A percentile compares a stretch with the other conserved stretches of the same genome.
phyloP scores from a whole-genome alignment of 1,140 invertebrate species.

The Drosophila trapezifrons region DNA sequence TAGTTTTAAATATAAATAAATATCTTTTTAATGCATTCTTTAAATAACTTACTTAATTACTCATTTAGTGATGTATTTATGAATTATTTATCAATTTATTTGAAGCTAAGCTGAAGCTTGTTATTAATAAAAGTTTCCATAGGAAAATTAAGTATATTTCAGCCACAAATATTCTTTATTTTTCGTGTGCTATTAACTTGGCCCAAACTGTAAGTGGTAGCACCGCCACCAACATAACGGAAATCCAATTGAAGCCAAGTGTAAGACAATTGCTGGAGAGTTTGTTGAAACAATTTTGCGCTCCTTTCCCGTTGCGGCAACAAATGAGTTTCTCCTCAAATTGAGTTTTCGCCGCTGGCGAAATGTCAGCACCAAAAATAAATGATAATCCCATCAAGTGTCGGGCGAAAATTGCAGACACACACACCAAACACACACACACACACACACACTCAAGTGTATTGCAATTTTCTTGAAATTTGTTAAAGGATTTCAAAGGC shows the following conservation, averaged over 20 bases:
- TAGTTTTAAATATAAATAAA: too few relatives aligned
- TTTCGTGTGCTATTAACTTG: not conserved
- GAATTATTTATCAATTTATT: too few relatives aligned
- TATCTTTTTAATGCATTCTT: not conserved
- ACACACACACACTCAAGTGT: slow-evolving; percentile 4
- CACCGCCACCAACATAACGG: slow-evolving; percentile 16
- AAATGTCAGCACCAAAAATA: slow-evolving; percentile 51
- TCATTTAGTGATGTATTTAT: too few relatives aligned
- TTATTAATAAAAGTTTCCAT: too few relatives aligned
- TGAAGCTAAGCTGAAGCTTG: not conserved
- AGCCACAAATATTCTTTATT: not conserved
- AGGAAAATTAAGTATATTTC: too few relatives aligned
- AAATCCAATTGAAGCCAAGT: slow-evolving; percentile 50
- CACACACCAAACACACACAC: too few relatives aligned
- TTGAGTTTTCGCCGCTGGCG: slow-evolving; percentile 44
- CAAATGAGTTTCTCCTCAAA: slow-evolving; percentile 48
- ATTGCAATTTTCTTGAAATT: slow-evolving; percentile 45
- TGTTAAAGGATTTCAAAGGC: slow-evolving; percentile 26
- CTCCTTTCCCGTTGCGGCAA: slow-evolving; percentile 12
- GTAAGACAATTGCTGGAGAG: slow-evolving; percentile 43
- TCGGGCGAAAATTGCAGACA: slow-evolving; percentile 19
- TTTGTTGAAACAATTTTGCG: slow-evolving; percentile 37
- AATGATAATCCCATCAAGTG: slow-evolving; percentile 53
- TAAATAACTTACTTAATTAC: too few relatives aligned
- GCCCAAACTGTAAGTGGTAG: not conserved